Conservation (phyloP, 2,888 invertebrate species). For the Zonitis immaculata region DNA sequence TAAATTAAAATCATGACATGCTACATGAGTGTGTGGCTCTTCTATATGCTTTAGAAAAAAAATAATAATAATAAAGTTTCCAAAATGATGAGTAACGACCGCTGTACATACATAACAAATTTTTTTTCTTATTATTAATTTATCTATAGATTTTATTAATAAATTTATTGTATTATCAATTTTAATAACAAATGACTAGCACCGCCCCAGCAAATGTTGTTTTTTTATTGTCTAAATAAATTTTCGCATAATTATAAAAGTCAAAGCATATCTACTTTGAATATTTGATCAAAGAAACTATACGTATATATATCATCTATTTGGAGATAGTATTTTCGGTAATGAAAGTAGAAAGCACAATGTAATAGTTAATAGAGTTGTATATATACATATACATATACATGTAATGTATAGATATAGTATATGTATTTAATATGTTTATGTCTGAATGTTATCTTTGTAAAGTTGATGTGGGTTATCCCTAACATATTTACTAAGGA, state of each 20-base stretch:
- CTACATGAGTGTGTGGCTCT: slow-evolving; percentile 6
- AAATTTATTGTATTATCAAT: not conserved
- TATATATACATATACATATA: not conserved
- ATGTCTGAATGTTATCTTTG: slow-evolving; percentile 11
- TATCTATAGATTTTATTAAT: not conserved
- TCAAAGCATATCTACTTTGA: too few relatives aligned
- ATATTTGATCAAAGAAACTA: too few relatives aligned
- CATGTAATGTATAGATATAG: too few relatives aligned
- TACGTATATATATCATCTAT: too few relatives aligned
- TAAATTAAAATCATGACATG: slow-evolving; percentile 17
- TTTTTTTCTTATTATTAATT: not conserved
- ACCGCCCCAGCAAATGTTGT: too few relatives aligned
- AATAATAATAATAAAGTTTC: too few relatives aligned
- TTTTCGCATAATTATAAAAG: too few relatives aligned
- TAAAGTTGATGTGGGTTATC: slow-evolving; percentile 15
- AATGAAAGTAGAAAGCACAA: not conserved
- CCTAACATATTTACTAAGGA: slow-evolving; percentile 16
- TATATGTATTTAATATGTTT: too few relatives aligned
- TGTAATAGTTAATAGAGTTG: not conserved
- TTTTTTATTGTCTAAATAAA: too few relatives aligned
- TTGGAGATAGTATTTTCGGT: not conserved
- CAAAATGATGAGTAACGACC: not conserved
- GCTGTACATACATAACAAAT: not conserved
- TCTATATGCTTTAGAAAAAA: too few relatives aligned
- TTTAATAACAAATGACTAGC: not conserved